phyloP scores from a whole-genome alignment of 2,888 invertebrate genomes.

The Corythucha ciliata region DNA sequence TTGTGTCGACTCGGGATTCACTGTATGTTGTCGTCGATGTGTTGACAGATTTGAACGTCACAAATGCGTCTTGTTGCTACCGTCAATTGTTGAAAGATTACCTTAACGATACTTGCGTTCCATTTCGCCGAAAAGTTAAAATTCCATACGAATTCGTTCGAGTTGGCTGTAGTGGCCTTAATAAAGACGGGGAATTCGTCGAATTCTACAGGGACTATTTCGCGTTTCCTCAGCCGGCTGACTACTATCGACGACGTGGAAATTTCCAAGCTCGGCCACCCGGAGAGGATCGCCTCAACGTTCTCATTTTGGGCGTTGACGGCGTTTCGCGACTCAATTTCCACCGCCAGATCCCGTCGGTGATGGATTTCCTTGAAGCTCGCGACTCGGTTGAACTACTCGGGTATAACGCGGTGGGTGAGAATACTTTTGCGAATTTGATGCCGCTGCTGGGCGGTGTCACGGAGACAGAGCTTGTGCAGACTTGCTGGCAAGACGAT shows the following conservation, averaged over 20 bases:
- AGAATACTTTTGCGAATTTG: slow-evolving; percentile 88
- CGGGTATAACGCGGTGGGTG: slow-evolving; percentile 89
- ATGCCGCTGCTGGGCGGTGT: slow-evolving; percentile 69
- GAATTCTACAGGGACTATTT: slow-evolving; percentile 37
- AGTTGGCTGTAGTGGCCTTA: not conserved
- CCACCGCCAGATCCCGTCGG: slow-evolving; percentile 70
- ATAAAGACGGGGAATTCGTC: not conserved
- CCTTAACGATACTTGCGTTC: no score
- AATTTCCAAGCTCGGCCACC: slow-evolving; percentile 16
- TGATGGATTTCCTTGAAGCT: slow-evolving; percentile 50
- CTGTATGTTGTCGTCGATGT: no score
- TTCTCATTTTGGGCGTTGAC: slow-evolving; percentile 75
- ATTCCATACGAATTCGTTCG: not conserved
- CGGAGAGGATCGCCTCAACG: slow-evolving; percentile 35
- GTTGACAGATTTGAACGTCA: no score
- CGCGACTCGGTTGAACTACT: slow-evolving; percentile 64
- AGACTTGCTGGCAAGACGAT: slow-evolving; percentile 53
- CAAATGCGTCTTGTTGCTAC: no score
- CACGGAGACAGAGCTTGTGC: slow-evolving; percentile 53
- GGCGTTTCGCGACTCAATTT: slow-evolving; percentile 78
- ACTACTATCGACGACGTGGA: not conserved
- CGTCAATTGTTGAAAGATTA: no score
- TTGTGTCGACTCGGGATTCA: no score
- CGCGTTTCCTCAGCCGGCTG: not conserved
- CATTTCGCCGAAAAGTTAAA: not conserved